These are phyloP conservation scores for Pluvialis apricaria DNA, from an alignment of 2,113 vertebrate genomes.

Conservation along the genomic window DNA sequence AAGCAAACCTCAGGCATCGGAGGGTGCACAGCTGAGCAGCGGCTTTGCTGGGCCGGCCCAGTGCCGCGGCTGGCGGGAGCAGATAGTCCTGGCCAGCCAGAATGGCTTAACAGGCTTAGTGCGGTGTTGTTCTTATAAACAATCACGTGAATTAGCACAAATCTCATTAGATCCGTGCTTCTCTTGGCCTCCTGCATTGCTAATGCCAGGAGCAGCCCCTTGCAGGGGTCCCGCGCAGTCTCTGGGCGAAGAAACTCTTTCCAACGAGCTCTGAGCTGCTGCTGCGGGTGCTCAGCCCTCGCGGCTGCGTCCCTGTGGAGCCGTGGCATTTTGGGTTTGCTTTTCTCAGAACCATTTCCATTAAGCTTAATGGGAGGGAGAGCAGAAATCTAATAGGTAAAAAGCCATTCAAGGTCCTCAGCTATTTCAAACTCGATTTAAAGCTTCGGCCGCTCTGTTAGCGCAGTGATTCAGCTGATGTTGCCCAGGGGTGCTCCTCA, in stretches of 20 bases:
- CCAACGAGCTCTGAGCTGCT: not conserved
- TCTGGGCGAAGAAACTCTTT: fast-evolving
- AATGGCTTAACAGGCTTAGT: slow-evolving; percentile 32
- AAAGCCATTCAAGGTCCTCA: not conserved
- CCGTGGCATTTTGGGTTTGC: not conserved
- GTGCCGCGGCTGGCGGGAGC: fast-evolving
- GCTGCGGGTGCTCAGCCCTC: not conserved
- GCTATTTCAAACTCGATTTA: not conserved
- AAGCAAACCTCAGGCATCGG: not conserved
- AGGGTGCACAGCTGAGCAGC: fast-evolving
- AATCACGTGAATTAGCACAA: slow-evolving; percentile 48
- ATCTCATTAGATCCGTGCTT: slow-evolving; percentile 37
- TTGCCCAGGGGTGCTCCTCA: not conserved
- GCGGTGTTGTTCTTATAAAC: not conserved
- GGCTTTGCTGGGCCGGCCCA: not conserved
- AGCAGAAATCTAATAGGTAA: slow-evolving; percentile 3
- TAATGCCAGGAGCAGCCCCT: not conserved
- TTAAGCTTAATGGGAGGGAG: not conserved
- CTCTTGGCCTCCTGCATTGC: not conserved
- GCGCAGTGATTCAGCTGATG: not conserved
- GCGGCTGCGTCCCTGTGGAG: fast-evolving
- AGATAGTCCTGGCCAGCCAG: not conserved
- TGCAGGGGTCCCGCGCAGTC: fast-evolving
- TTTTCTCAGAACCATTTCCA: not conserved
- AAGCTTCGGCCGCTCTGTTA: not conserved